A percentile compares a stretch with the other conserved stretches of the same genome.
Conservation (phyloP, 1,140 invertebrate genomes). For the Vanessa tameamea region DNA sequence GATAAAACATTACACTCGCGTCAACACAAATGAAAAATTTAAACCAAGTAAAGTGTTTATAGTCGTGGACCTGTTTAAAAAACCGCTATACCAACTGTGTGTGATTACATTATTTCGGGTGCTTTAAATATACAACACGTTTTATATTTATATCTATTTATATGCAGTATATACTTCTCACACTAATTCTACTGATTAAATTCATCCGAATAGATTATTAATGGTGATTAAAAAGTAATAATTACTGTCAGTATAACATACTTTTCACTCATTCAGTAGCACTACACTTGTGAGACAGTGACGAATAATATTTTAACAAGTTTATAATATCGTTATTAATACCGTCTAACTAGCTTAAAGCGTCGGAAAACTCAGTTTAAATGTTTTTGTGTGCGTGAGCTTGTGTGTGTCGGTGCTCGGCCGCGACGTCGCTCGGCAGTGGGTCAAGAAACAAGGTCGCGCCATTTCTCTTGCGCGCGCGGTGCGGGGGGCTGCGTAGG, state of each 20-base stretch:
- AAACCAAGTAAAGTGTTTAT: neutral
- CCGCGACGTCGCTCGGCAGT: conserved; percentile 65
- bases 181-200: neutral
- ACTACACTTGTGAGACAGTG: neutral
- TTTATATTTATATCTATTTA: neutral
- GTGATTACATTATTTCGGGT: neutral
- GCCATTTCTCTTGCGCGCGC: conserved; percentile 60
- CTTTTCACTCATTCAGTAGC: neutral
- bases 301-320: neutral
- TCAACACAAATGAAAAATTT: neutral
- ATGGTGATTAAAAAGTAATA: conserved; percentile 3
- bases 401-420: conserved; percentile 49
- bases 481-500: conserved; percentile 13
- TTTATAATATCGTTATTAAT: neutral
- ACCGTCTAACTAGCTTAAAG: conserved; percentile 9
- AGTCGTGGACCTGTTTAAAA: neutral
- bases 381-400: neutral
- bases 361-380: conserved; percentile 21
- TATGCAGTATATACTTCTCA: neutral
- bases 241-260: neutral
- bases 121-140: neutral
- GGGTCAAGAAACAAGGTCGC: conserved; percentile 73
- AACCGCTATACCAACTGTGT: neutral
- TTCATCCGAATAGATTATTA: neutral
- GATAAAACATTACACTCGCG: neutral